Conservation (phyloP, 2,113 vertebrate species). For the Rhipidura dahli region DNA sequence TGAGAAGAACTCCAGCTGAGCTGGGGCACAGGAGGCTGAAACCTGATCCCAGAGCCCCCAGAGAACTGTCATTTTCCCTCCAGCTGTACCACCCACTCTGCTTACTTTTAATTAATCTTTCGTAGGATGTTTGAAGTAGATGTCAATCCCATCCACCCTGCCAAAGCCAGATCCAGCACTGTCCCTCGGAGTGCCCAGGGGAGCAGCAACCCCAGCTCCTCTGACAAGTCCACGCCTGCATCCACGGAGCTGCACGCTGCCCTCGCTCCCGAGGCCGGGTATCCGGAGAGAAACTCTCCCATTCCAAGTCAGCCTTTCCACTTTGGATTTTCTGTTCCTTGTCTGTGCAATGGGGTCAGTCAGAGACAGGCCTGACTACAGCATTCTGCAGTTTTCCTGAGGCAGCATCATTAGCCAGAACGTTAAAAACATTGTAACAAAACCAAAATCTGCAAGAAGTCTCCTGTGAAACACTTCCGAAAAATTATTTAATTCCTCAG, state of each 20-base stretch:
- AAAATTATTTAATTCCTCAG: neutral
- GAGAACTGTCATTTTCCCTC: neutral
- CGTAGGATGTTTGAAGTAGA: neutral
- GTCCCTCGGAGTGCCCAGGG: neutral
- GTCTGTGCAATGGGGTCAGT: neutral
- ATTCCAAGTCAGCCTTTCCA: neutral
- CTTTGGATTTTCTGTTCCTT: neutral
- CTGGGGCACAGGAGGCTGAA: neutral
- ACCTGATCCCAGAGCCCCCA: accelerated
- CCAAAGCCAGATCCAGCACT: neutral
- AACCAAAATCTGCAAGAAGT: neutral
- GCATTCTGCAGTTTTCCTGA: neutral
- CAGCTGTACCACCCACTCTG: neutral
- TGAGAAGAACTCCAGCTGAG: neutral
- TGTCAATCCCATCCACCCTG: neutral
- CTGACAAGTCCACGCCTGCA: neutral
- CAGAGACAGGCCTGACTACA: neutral
- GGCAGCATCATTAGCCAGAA: neutral
- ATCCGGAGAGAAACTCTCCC: neutral
- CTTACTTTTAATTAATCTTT: neutral
- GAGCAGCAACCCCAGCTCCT: neutral
- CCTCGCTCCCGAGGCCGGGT: neutral
- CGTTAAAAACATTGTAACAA: neutral
- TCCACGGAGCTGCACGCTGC: neutral
- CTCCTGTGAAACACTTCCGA: neutral